Evolutionary conservation across 2,888 invertebrate species (phyloP), one percentile per base, ranked within the genome.

Genomic region (Tetramorium bicarinatum): DNA sequence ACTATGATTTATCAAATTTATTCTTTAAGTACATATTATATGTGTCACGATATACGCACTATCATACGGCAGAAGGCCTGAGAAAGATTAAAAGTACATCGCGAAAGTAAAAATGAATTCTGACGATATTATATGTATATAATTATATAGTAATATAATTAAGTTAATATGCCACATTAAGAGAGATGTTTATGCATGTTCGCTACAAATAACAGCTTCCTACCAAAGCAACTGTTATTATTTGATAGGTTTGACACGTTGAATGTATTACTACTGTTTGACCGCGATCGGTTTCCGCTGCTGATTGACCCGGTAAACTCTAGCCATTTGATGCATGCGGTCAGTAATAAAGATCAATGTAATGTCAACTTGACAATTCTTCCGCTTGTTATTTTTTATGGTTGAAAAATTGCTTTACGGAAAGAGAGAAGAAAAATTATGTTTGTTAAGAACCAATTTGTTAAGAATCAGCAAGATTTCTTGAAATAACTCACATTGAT

Each of bases 271-370:
- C 25, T 69, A 25, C 41, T 67, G 38, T 62, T 62, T 56, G 82
- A 74, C 66, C 67, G 18, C 59, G 25, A 59, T 77, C 25, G 21
- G 41, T 67, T 67, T 59, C n/a, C 56, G 67, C 49, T 77, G 66
- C 25, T 79, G 49, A 29, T 72, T 64, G 54, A 25, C 13, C 13
- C 13, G 38, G 18, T 38, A 49, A 76, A 59, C 38, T 21, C 29
- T 7, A 75, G 6, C 7, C 44, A 21, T 67, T 41, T 77, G 67
- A 25, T 29, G 38, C 44, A 47, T 21, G 34, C n/a, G 52, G 21
- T 3, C 15, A 71, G 56, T 54, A 29, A 13, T 29, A 66, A 69
- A 79, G 13, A 21, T 56, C 41, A 13, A 0, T 15, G 56, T 9
- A 56, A 56, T 15, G 34, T 47, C 15, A 76, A 52, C n/a, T 18